Evolutionary conservation across 1,140 invertebrate species (phyloP).

Genomic region (Popillia japonica): DNA sequence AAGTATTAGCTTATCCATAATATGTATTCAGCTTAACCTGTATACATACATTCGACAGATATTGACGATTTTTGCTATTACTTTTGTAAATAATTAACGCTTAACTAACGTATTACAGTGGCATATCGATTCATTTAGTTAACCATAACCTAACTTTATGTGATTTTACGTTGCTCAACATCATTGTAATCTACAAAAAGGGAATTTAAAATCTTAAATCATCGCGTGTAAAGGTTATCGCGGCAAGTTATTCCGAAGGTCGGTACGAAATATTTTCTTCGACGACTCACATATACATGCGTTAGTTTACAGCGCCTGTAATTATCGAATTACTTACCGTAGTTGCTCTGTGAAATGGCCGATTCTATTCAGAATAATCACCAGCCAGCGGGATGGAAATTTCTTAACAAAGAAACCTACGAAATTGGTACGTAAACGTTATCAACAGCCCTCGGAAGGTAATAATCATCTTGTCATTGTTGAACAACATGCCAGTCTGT

Average conservation of each 20-base stretch:
- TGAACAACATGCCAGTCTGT: not conserved
- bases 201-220: not conserved
- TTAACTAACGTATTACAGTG: not conserved
- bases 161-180: not conserved
- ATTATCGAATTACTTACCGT: not conserved
- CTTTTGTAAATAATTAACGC: slow-evolving; percentile 5
- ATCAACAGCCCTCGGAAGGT: not conserved
- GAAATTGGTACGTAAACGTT: slow-evolving; percentile 43
- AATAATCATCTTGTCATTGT: not conserved
- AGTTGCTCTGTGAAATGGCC: not conserved
- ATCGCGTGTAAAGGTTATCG: slow-evolving; percentile 25
- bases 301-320: slow-evolving; percentile 7
- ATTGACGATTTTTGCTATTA: not conserved
- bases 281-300: not conserved
- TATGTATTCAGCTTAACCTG: not conserved
- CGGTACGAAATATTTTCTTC: not conserved
- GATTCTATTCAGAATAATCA: slow-evolving; percentile 29
- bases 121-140: not conserved
- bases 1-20: not conserved
- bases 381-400: slow-evolving; percentile 42
- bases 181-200: not conserved
- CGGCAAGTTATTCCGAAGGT: slow-evolving; percentile 8
- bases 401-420: slow-evolving; percentile 47
- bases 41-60: not conserved
- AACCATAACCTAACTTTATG: slow-evolving; percentile 25